Evolutionary conservation across 2,888 invertebrate genomes (phyloP).

Genomic region (Limnephilus auricula): DNA sequence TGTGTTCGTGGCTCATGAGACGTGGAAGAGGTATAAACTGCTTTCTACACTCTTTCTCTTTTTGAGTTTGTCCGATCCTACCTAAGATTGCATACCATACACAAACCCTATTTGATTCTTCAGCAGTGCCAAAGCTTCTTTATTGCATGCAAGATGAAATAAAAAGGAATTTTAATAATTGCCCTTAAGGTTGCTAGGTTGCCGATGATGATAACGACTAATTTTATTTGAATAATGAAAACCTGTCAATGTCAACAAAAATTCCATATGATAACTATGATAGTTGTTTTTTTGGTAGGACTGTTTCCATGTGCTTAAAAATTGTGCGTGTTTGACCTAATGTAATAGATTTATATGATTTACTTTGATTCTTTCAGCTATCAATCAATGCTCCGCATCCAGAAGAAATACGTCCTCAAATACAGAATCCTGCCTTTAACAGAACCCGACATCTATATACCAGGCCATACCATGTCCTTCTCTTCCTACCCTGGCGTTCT

Average conservation of each 20-base stretch:
- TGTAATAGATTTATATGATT: background rate
- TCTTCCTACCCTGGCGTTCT: slow-evolving; percentile 80
- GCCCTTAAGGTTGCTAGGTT: too few relatives aligned
- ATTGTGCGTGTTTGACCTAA: background rate
- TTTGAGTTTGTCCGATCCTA: background rate
- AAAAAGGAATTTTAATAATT: too few relatives aligned
- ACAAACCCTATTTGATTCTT: background rate
- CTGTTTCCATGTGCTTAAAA: background rate
- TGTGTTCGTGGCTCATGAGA: slow-evolving; percentile 81
- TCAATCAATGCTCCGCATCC: slow-evolving; percentile 82
- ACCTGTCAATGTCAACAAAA: background rate
- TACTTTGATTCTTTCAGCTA: slow-evolving; percentile 72
- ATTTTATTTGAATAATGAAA: background rate
- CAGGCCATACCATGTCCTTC: slow-evolving; percentile 79
- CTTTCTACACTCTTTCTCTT: background rate
- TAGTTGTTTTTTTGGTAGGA: background rate
- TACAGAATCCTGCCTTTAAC: slow-evolving; percentile 70
- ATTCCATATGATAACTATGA: background rate
- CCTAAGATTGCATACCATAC: background rate
- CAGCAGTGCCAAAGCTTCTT: background rate
- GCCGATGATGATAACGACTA: background rate
- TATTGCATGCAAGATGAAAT: too few relatives aligned
- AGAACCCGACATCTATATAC: slow-evolving; percentile 73
- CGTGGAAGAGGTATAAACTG: slow-evolving; percentile 77
- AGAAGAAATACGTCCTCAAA: slow-evolving; percentile 82